These are phyloP conservation scores for Antennarius maculatus DNA, from an alignment of 2,797 vertebrate genomes.

Conservation along the genomic window DNA sequence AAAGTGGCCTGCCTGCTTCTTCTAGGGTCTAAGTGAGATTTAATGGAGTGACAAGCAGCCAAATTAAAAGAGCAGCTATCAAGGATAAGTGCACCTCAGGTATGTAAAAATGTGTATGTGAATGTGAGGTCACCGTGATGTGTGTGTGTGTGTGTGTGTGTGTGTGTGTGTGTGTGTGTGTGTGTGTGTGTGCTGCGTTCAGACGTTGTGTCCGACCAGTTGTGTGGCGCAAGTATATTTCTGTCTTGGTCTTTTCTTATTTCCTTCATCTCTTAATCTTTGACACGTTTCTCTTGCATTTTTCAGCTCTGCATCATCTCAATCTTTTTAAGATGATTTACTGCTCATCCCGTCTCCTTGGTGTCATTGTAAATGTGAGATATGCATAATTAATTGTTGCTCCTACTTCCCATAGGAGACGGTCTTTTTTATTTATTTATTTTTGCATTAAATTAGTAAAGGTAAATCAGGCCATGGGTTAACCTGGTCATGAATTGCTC, in stretches of 20 bases:
- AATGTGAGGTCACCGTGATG: slow-evolving; percentile 7
- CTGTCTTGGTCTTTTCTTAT: slow-evolving; percentile 10
- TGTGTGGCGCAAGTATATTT: slow-evolving; percentile 13
- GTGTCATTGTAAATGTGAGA: slow-evolving; percentile 22
- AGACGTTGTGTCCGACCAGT: slow-evolving; percentile 26
- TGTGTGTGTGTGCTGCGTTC: slow-evolving; percentile 18
- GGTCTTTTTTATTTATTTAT: background rate
- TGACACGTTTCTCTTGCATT: background rate
- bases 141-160: slow-evolving; percentile 6
- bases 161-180: background rate
- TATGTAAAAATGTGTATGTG: slow-evolving; percentile 10
- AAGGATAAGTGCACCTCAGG: slow-evolving; percentile 38
- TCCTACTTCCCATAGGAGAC: slow-evolving; percentile 11
- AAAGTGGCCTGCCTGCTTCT: slow-evolving; percentile 45
- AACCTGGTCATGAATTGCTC: too few species aligned
- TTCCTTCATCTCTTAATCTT: slow-evolving; percentile 8
- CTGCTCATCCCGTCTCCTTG: slow-evolving; percentile 4
- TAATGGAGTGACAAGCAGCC: slow-evolving; percentile 46
- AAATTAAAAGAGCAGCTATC: slow-evolving; percentile 51
- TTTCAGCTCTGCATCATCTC: background rate
- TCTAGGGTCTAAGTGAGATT: slow-evolving; percentile 48
- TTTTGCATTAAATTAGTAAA: background rate
- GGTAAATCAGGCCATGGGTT: too few species aligned
- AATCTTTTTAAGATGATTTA: slow-evolving; percentile 23
- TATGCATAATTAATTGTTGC: slow-evolving; percentile 50